Evolutionary conservation across 1,140 invertebrate genomes (phyloP), one percentile per base, ranked within the genome.

Genomic region (Mercenaria mercenaria): DNA sequence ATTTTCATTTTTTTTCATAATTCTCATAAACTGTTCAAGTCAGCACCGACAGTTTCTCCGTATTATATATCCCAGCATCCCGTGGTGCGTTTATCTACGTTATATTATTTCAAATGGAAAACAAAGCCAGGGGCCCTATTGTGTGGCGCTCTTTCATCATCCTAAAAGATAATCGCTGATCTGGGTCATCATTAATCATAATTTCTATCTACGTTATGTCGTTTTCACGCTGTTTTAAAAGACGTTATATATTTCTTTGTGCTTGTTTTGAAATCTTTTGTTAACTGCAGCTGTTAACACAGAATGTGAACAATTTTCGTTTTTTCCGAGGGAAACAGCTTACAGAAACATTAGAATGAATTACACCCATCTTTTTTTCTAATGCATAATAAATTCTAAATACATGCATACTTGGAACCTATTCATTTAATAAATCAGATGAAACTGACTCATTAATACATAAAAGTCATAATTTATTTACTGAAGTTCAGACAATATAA

Each of bases 41-140:
- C 41, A 18, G 29, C 26, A 6, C 29, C 10, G 20, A 18, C 76
- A 56, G 47, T 79, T 79, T 82, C 80, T 50, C 37, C 23, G 43
- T 59, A 67, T 82, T 43, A 61, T 39, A 39, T 64, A 59, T 64
- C 50, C 20, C n/a, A 56, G 52, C 15, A 39, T 47, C 80, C 32
- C 23, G 47, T 34, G 11, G 80, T 26, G 80, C 8, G 0, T 59
- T 72, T 72, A 72, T 74, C 67, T 74, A 59, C 29, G 10, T 41
- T 59, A 85, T 85, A 85, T 50, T 85, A 85, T 74, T 74, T 56
- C 47, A 74, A 74, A 74, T 69, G 67, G 82, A 69, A 85, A 72
- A 85, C 82, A 85, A 85, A 85, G 82, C 82, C 56, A 59, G 67
- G 64, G 64, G 52, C 74, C 72, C 85, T 87, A 87, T 87, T 87